These are phyloP conservation scores for Premnoplex brunnescens DNA, from an alignment of 2,797 vertebrate species.

Conservation along the genomic window DNA sequence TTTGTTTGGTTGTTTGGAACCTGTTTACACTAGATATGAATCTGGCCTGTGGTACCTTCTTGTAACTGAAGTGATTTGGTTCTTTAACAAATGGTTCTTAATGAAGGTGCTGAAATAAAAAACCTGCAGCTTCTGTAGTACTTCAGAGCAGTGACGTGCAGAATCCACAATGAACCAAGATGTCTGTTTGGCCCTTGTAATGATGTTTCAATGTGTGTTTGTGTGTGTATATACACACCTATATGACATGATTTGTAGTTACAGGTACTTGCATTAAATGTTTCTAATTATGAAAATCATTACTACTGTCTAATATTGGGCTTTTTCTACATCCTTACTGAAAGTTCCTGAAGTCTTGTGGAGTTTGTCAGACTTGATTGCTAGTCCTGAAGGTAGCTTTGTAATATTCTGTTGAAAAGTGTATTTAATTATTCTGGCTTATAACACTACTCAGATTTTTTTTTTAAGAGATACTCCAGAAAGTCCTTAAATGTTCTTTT, in stretches of 20 bases:
- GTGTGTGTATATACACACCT: background rate
- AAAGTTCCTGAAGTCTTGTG: constrained; percentile 68
- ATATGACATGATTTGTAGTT: background rate
- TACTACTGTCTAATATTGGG: constrained; percentile 43
- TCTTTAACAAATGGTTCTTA: constrained; percentile 28
- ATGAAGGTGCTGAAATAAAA: constrained; percentile 32
- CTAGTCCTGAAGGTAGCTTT: constrained; percentile 64
- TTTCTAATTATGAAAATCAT: constrained; percentile 53
- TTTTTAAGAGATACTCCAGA: background rate
- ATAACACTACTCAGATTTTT: background rate
- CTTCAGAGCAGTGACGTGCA: background rate
- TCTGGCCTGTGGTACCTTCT: background rate
- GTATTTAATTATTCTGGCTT: constrained; percentile 54
- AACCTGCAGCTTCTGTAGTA: constrained; percentile 19
- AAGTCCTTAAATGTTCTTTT: constrained; percentile 2
- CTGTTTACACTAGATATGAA: background rate
- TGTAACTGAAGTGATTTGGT: background rate
- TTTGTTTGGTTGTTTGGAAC: constrained; percentile 35
- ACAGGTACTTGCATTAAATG: constrained; percentile 48
- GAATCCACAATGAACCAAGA: constrained; percentile 19
- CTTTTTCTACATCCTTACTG: constrained; percentile 65
- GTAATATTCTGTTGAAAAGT: constrained; percentile 48
- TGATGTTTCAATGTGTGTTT: constrained; percentile 44
- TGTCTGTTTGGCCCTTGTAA: constrained; percentile 55
- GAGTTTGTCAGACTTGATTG: constrained; percentile 68